A percentile compares a stretch with the other conserved stretches of the same genome.
These are phyloP conservation scores for Cyprinodon brontotheroides DNA, from an alignment of 2,113 vertebrate genomes.

Conservation along the genomic window DNA sequence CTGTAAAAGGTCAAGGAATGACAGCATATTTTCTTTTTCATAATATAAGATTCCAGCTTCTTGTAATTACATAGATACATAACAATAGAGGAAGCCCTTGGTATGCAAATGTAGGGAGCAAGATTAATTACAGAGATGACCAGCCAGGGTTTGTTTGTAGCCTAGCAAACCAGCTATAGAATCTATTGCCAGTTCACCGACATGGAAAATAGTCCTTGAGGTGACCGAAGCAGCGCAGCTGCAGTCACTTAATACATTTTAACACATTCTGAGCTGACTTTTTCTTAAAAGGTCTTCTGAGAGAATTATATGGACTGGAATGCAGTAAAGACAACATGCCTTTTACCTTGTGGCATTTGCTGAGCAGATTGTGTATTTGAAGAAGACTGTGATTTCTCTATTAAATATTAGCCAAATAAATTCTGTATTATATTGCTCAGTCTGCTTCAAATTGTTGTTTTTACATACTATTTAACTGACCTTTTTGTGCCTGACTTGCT, in stretches of 20 bases:
- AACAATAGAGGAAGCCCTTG: neutral
- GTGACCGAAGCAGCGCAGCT: neutral
- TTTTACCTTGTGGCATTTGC: no score
- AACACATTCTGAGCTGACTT: neutral
- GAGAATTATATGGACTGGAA: no score
- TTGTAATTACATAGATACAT: neutral
- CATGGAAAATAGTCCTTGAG: neutral
- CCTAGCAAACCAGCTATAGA: neutral
- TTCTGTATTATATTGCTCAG: neutral
- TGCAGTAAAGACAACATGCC: no score
- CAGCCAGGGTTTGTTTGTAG: neutral
- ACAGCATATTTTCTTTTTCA: neutral
- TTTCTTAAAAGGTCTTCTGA: neutral
- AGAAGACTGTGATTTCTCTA: no score
- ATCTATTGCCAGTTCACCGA: neutral
- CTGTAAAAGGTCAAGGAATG: neutral
- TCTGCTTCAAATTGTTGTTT: no score
- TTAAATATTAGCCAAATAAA: no score
- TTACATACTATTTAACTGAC: no score
- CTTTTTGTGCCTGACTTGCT: no score
- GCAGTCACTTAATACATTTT: neutral
- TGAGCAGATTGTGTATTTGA: no score
- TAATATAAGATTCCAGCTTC: neutral
- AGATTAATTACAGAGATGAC: constrained; percentile 1
- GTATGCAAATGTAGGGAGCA: neutral